phyloP scores from a whole-genome alignment of 2,888 invertebrate genomes.

The Archips crataeganus region DNA sequence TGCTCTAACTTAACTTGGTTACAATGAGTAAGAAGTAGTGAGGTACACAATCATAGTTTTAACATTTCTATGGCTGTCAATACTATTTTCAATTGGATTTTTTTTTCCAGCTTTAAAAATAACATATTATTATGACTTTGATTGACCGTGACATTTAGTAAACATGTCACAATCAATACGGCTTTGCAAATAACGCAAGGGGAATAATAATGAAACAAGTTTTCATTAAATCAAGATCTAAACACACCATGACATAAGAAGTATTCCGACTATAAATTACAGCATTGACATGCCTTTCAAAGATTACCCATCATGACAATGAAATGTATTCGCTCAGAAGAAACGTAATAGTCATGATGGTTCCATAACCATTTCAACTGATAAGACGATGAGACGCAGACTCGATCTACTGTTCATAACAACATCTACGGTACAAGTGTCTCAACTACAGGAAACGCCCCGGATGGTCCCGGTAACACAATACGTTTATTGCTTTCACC shows the following conservation, averaged over 20 bases:
- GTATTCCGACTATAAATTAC: neutral
- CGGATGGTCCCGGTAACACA: neutral
- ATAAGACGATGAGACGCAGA: neutral
- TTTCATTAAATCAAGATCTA: neutral
- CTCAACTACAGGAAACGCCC: neutral
- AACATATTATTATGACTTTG: neutral
- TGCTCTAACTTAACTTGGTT: too few species aligned
- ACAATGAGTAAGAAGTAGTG: too few species aligned
- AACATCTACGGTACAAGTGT: neutral
- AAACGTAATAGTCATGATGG: conserved; percentile 8
- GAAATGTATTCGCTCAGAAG: neutral
- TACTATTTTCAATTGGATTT: too few species aligned
- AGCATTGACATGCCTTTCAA: neutral
- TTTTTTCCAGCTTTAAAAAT: neutral
- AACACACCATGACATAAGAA: neutral
- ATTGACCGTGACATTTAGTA: neutral
- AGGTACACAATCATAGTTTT: too few species aligned
- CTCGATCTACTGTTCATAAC: neutral
- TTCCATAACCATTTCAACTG: neutral
- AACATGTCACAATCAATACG: conserved; percentile 7
- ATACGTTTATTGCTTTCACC: neutral
- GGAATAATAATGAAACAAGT: too few species aligned
- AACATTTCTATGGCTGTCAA: too few species aligned
- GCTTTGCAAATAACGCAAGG: neutral
- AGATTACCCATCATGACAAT: neutral